Evolutionary conservation across 2,113 vertebrate genomes (phyloP), one percentile per base, ranked within the genome.

Genomic region (Nerophis lumbriciformis): DNA sequence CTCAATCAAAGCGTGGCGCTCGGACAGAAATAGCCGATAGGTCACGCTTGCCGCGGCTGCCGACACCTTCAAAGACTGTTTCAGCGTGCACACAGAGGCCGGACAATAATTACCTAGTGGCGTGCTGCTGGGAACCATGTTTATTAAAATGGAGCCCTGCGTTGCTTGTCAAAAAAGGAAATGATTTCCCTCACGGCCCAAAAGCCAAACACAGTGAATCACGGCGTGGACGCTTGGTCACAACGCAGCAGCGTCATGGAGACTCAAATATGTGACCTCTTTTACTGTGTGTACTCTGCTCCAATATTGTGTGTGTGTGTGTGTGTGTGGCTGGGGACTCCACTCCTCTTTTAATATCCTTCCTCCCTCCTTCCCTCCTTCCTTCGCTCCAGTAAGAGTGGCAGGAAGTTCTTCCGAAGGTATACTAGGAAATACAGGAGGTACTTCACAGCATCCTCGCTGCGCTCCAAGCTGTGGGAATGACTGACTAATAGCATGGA

Each of bases 381-480:
- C 62, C 38, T 66, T 91, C 85, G 28, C 71, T 82, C 91, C 92
- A 96, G 95, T 94, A 92, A 96, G 92, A 88, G 93, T 91, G 94
- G 92, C 93, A 92, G 93, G 92, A 94, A 93, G 91, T 89, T 96
- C 95, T 95, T 96, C 95, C 92, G 93, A 93, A 93, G 89, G 88
- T 90, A 94, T 92, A 90, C 82, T 88, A 83, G 93, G 94, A 98
- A 90, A 90, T 90, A 91, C 94, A 96, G 95, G 94, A 98, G 95
- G 95, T 97, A 98, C 90, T 95, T 94, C 89, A 75, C 72, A 93
- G 92, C 93, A 95, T 94, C 92, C 90, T 83, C 83, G 87, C 88
- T 92, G 74, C 72, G 62, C 77, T 38, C 47, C 91, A 87, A 87
- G 83, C 88, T 88, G 83, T 92, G 92, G 88, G 92, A 95, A 95